A percentile compares a stretch with the other conserved stretches of the same genome.
Evolutionary conservation across 2,113 vertebrate genomes (phyloP).

Genomic region (Meriones unguiculatus): DNA sequence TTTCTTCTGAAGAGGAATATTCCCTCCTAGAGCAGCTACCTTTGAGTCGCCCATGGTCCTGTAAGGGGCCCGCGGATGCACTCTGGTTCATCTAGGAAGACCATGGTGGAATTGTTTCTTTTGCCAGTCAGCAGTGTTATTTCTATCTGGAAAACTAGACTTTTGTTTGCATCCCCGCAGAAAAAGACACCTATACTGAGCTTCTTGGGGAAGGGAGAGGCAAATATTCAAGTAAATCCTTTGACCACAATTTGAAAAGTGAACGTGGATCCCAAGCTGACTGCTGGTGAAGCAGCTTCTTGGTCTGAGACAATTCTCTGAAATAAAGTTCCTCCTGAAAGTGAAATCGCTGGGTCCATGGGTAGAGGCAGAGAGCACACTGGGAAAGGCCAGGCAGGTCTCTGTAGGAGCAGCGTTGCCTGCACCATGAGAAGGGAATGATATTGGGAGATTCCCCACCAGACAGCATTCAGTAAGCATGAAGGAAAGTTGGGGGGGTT

Average conservation of each 20-base stretch:
- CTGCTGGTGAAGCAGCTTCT: neutral
- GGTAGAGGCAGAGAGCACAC: neutral
- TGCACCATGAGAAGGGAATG: too few relatives aligned
- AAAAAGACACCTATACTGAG: neutral
- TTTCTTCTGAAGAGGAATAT: neutral
- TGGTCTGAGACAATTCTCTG: neutral
- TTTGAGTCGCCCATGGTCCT: neutral
- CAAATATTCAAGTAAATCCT: neutral
- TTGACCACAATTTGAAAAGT: neutral
- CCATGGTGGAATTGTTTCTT: neutral
- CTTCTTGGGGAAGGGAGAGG: fast-evolving
- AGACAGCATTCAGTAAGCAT: neutral
- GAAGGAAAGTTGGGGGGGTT: neutral
- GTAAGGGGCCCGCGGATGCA: neutral
- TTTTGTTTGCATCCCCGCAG: neutral
- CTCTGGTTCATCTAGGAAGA: neutral
- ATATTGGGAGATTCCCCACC: neutral
- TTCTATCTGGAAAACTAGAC: neutral
- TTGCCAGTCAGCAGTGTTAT: neutral
- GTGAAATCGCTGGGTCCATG: neutral
- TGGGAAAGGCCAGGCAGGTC: too few relatives aligned
- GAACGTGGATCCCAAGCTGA: neutral
- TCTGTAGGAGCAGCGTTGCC: too few relatives aligned
- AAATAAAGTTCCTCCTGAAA: neutral
- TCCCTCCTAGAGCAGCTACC: neutral